These are phyloP conservation scores for Mirza zaza DNA, from an alignment of 2,113 vertebrate species.

Conservation along the genomic window DNA sequence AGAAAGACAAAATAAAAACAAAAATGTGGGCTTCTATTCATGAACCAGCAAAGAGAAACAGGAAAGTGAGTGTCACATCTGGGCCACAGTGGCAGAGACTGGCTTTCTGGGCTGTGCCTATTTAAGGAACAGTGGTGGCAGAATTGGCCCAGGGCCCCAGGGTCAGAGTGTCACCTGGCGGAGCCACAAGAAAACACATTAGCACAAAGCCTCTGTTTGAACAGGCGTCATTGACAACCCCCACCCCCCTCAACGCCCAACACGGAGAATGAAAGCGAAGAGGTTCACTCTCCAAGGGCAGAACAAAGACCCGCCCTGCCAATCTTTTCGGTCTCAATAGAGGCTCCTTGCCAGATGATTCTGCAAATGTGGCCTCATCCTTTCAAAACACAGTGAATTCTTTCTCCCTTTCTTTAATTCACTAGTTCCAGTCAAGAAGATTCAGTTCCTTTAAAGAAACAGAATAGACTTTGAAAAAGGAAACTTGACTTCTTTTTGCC, in stretches of 20 bases:
- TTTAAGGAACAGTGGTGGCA: conserved; percentile 68
- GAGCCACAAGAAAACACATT: conserved; percentile 77
- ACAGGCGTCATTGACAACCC: conserved; percentile 58
- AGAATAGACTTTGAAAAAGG: conserved; percentile 39
- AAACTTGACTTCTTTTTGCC: not conserved
- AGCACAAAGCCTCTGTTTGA: conserved; percentile 75
- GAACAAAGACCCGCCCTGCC: conserved; percentile 60
- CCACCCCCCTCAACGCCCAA: conserved; percentile 2
- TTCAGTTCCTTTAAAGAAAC: conserved; percentile 61
- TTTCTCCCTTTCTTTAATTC: conserved; percentile 65
- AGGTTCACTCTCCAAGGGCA: conserved; percentile 62
- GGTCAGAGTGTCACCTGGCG: conserved; percentile 81
- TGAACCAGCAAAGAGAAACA: conserved; percentile 61
- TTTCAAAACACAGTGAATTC: conserved; percentile 67
- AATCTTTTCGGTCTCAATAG: conserved; percentile 53
- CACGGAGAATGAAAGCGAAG: conserved; percentile 38
- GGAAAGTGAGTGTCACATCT: conserved; percentile 68
- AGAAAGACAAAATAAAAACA: conserved; percentile 31
- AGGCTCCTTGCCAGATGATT: conserved; percentile 65
- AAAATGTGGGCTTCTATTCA: conserved; percentile 53
- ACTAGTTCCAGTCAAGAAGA: conserved; percentile 70
- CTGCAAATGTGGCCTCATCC: conserved; percentile 72
- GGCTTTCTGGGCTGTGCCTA: conserved; percentile 47
- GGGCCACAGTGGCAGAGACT: conserved; percentile 57
- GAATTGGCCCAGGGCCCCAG: conserved; percentile 61